Conservation (phyloP, 2,797 vertebrate species). For the Strix occidentalis region DNA sequence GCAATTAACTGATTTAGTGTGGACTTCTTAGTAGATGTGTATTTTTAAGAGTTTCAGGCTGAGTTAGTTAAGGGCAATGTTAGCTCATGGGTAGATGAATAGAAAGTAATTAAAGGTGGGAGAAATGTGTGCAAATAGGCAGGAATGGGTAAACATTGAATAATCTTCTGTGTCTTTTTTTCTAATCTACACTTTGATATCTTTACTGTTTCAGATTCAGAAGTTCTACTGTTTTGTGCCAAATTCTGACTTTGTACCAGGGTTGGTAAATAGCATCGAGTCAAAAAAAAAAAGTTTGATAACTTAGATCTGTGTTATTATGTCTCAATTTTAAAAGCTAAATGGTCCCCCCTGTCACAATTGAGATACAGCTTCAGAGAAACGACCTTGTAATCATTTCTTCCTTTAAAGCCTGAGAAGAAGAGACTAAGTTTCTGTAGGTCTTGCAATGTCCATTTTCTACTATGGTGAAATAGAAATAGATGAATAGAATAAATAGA, state of each 20-base stretch:
- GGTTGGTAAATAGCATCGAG: neutral
- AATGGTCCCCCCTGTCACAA: neutral
- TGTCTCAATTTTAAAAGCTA: neutral
- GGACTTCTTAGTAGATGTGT: neutral
- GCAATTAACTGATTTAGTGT: slow-evolving; percentile 45
- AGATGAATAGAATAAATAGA: no score
- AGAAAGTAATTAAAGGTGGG: slow-evolving; percentile 8
- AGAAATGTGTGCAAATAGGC: neutral
- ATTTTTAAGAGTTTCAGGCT: neutral
- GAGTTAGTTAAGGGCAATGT: slow-evolving; percentile 48
- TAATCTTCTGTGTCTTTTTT: neutral
- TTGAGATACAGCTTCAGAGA: neutral
- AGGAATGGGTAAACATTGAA: neutral
- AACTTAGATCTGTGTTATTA: neutral
- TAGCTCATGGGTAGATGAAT: slow-evolving; percentile 1
- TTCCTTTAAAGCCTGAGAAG: neutral
- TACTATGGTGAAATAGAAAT: neutral
- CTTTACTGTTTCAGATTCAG: neutral
- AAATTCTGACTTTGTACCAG: neutral
- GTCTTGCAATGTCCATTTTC: neutral
- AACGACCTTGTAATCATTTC: neutral
- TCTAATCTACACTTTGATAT: neutral
- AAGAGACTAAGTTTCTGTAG: neutral
- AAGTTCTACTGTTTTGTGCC: neutral
- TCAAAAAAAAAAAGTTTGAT: neutral